Evolutionary conservation across 2,888 invertebrate genomes (phyloP).

Genomic region (Crepidodera aurea): DNA sequence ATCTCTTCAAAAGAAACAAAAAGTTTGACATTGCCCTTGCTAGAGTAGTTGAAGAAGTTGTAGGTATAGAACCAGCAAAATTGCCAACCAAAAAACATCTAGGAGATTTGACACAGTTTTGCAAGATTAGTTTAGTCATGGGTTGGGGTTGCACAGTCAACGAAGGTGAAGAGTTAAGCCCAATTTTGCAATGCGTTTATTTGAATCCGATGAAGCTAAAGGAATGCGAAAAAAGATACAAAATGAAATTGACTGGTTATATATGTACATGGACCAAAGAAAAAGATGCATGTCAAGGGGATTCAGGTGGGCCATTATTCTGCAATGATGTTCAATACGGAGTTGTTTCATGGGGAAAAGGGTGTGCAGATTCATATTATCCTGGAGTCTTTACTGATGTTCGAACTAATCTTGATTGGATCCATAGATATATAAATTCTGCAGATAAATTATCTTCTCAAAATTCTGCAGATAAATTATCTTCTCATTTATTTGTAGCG

Average conservation of each 20-base stretch:
- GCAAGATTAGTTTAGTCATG: not conserved
- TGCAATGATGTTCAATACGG: slow-evolving; percentile 61
- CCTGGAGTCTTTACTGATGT: slow-evolving; percentile 70
- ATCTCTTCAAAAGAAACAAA: not conserved
- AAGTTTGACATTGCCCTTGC: not conserved
- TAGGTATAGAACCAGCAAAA: not conserved
- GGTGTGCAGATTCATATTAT: slow-evolving; percentile 72
- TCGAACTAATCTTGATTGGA: slow-evolving; percentile 65
- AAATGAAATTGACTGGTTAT: not conserved
- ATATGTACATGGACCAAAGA: not conserved
- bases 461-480: no score
- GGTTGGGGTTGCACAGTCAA: not conserved
- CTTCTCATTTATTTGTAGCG: no score
- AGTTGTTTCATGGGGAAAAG: slow-evolving; percentile 80
- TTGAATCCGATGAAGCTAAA: not conserved
- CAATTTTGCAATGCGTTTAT: slow-evolving; percentile 2
- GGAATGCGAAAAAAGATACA: not conserved
- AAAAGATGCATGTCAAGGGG: slow-evolving; percentile 26
- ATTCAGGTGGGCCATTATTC: slow-evolving; percentile 30
- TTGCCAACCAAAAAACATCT: not conserved
- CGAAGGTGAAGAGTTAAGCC: not conserved
- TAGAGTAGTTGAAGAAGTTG: not conserved
- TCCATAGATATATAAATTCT: no score
- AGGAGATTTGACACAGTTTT: not conserved
- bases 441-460: no score